Evolutionary conservation across 2,797 vertebrate genomes (phyloP).

Genomic region (Crocidura indochinensis): DNA sequence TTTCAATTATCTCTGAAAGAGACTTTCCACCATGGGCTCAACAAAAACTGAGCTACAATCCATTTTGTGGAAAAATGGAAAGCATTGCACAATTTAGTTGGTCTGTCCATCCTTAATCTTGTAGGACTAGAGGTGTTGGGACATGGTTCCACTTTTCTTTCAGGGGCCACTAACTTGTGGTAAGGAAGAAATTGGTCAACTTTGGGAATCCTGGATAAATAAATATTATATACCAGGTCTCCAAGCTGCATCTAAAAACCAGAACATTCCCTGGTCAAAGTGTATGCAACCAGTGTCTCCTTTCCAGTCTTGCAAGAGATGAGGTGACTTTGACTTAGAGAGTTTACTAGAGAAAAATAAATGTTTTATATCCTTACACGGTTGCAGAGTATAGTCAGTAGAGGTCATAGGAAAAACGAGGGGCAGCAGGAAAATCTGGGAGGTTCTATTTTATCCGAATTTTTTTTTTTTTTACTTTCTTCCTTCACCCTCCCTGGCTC

Average conservation of each 20-base stretch:
- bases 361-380: background rate
- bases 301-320: constrained; percentile 22
- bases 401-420: background rate
- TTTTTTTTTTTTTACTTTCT: background rate
- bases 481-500: too few relatives aligned
- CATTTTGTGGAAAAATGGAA: background rate
- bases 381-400: constrained; percentile 1
- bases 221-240: background rate
- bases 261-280: background rate
- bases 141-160: constrained; percentile 6
- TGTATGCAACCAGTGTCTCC: background rate
- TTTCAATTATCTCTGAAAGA: constrained; percentile 1
- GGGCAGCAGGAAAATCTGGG: background rate
- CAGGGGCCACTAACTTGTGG: background rate
- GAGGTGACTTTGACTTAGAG: background rate
- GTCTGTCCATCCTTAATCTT: background rate
- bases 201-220: background rate
- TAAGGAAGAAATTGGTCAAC: background rate
- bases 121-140: background rate
- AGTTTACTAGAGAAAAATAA: background rate
- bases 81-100: background rate
- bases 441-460: background rate
- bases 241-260: background rate
- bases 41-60: background rate
- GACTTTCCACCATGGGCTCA: background rate